phyloP scores from a whole-genome alignment of 2,113 vertebrate genomes.

The Speoplatyrhinus poulsoni region DNA sequence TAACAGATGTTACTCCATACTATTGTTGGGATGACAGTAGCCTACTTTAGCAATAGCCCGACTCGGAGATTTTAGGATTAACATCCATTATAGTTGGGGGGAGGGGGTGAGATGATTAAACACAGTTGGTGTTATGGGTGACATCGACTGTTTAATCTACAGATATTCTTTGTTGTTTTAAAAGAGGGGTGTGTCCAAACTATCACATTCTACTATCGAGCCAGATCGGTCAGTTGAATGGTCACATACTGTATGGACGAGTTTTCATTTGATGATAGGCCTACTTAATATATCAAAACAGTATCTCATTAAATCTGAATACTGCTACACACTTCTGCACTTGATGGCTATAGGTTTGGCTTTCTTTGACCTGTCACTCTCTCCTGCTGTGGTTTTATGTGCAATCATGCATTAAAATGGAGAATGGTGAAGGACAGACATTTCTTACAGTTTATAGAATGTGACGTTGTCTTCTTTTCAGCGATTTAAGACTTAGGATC shows the following conservation, averaged over 20 bases:
- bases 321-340: too few relatives aligned
- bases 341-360: neutral
- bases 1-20: neutral
- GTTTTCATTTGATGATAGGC: slow-evolving; percentile 27
- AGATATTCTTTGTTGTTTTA: slow-evolving; percentile 23
- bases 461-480: too few relatives aligned
- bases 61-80: slow-evolving; percentile 69
- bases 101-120: slow-evolving; percentile 55
- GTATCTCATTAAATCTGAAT: neutral
- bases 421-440: neutral
- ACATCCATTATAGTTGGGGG: slow-evolving; percentile 50
- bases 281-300: slow-evolving; percentile 2
- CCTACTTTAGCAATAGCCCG: slow-evolving; percentile 17
- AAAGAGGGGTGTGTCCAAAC: slow-evolving; percentile 59
- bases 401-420: neutral
- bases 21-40: slow-evolving; percentile 41
- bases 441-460: neutral
- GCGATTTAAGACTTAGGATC: too few relatives aligned
- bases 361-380: slow-evolving; percentile 14
- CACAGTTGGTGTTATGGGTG: slow-evolving; percentile 13
- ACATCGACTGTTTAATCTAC: slow-evolving; percentile 24
- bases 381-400: neutral
- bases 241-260: slow-evolving; percentile 23
- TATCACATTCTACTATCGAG: slow-evolving; percentile 10
- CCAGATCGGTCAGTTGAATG: slow-evolving; percentile 31